These are phyloP conservation scores for Paramormyrops hopkinsi DNA, from an alignment of 2,797 vertebrate species.

Conservation along the genomic window DNA sequence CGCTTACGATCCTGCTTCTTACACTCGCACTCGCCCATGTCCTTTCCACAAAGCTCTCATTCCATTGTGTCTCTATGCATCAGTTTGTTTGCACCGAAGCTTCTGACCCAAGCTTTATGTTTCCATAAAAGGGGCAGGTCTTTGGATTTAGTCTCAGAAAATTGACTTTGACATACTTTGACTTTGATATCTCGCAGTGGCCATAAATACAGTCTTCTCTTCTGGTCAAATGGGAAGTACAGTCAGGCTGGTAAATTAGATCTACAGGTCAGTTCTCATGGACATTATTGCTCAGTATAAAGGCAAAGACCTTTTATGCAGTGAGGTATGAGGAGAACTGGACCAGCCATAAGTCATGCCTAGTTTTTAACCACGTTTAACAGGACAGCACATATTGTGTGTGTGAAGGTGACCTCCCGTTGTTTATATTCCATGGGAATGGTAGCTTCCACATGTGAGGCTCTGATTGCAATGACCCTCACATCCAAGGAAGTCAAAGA, in stretches of 20 bases:
- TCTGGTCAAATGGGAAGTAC: background rate
- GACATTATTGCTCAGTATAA: background rate
- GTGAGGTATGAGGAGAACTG: background rate
- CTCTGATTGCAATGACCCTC: background rate
- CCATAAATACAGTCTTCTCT: background rate
- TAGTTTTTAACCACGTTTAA: background rate
- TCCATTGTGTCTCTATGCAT: background rate
- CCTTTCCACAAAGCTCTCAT: background rate
- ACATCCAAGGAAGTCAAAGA: background rate
- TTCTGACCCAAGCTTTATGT: background rate
- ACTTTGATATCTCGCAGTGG: background rate
- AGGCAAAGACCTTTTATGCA: background rate
- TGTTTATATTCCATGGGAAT: background rate
- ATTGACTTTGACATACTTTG: background rate
- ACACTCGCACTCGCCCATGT: background rate
- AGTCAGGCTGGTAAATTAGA: background rate
- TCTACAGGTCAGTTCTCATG: background rate
- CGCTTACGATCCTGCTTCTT: background rate
- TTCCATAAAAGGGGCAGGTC: background rate
- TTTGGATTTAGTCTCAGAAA: background rate
- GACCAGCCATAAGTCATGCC: background rate
- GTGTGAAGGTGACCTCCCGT: background rate
- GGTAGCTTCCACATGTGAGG: background rate
- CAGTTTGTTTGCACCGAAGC: background rate
- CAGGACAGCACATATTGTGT: background rate